Evolutionary conservation across 1,140 invertebrate genomes (phyloP).

Genomic region (Bombus consobrinus): DNA sequence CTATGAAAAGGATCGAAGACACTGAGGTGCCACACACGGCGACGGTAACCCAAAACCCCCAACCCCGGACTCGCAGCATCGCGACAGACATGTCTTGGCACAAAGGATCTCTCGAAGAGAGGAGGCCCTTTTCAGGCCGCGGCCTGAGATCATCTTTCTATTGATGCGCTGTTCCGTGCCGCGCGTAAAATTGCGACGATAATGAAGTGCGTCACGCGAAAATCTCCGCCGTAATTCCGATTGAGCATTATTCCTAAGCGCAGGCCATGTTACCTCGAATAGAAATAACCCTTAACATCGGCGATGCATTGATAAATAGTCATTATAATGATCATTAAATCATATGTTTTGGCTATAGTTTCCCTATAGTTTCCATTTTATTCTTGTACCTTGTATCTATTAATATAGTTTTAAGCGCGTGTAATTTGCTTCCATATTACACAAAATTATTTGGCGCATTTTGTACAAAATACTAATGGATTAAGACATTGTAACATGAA

Average conservation of each 20-base stretch:
- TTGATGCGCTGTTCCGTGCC: constrained; percentile 71
- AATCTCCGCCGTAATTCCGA: constrained; percentile 38
- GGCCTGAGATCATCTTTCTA: constrained; percentile 79
- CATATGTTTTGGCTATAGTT: too few relatives aligned
- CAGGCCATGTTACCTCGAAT: background rate
- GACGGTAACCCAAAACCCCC: constrained; percentile 78
- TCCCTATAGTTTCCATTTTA: too few relatives aligned
- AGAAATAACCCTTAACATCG: background rate
- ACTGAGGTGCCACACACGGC: constrained; percentile 81
- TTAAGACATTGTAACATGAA: background rate
- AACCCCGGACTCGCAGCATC: constrained; percentile 52
- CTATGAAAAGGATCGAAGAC: constrained; percentile 78
- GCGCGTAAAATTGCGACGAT: constrained; percentile 70
- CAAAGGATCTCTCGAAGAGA: constrained; percentile 72
- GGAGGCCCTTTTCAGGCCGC: constrained; percentile 60
- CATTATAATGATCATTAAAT: too few relatives aligned
- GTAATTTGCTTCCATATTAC: background rate
- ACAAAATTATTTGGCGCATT: background rate
- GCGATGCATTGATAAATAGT: too few relatives aligned
- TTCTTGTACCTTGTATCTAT: too few relatives aligned
- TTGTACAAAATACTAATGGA: too few relatives aligned
- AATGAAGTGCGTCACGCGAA: constrained; percentile 61
- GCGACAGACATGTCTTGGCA: constrained; percentile 77
- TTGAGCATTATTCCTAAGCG: constrained; percentile 7
- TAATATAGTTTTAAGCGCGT: too few relatives aligned